Base-by-base conservation (phyloP, 2,888 invertebrate species). In the Blomia tropicalis region DNA sequence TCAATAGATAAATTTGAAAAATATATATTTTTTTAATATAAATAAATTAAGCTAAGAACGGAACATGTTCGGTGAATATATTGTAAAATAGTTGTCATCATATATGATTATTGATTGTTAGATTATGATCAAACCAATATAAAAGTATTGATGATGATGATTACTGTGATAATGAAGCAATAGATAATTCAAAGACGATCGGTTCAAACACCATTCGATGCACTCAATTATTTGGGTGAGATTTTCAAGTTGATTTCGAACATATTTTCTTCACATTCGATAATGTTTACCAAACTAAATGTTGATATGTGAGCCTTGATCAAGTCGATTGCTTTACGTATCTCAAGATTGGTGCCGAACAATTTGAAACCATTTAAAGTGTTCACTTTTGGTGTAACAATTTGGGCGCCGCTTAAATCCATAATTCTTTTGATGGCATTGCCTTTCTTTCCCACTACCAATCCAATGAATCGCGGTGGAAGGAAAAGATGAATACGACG, bases 381-480 rank as follows among this genome's bases (percentile, higher is more conserved):
- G 29, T 56, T 56, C 4, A 62, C 32, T 36, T 58, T 58, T 19
- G 62, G 62, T 1, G 62, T 62, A 5, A 58, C 62, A 43, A 62
- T 62, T 5, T 41, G 43, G 1, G 62, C 47, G 19, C 31, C 36
- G 27, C 58, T 62, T 22, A 29, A 14, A 5, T 62, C 44, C 43
- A 58, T 58, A 14, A 62, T 58, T 19, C 58, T 41, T 22, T 58
- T 58, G 22, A 62, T 62, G 1, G 58, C 43, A 47, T 31, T 43
- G 27, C 62, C 62, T 27, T 47, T 62, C 1, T 58, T 43, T 19
- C 62, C 62, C 1, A 62, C 62, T 14, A 62, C 58, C 30, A 62
- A 27, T 19, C 62, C 62, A 47, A 62, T 62, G 7, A 58, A 43
- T 7, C 43, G 58, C 19, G 58, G 25, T 2, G 62, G 62, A 17